Base-by-base conservation (phyloP, 2,797 vertebrate species). In the Phoeniculus purpureus region DNA sequence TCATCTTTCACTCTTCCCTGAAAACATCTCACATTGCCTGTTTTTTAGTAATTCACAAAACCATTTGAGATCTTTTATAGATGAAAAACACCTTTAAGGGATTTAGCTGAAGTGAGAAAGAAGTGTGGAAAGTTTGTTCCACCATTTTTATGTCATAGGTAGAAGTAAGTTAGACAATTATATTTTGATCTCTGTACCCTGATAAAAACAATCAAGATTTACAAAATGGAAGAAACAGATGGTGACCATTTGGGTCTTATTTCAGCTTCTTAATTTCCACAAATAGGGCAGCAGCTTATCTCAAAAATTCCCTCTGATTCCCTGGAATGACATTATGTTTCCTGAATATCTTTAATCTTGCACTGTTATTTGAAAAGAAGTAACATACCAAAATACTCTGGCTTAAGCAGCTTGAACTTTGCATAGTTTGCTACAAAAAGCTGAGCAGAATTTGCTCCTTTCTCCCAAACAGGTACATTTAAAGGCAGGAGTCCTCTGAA, bases 181-280 rank as follows among this genome's bases (percentile, higher is more conserved):
- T 48, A 81, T 56, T 93, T 89, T 90, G n/a, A 85, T 67, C 32
- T 27, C 50, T 81, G 12, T 32, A 58, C 8, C 5, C 14, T 55
- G 48, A 71, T 47, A 54, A 71, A 75, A 93, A 54, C 15, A 84
- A 94, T 52, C 74, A 74, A 89, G 56, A 83, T 45, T 65, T 62
- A 83, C 15, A 83, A 70, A 94, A 90, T 19, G 5, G 61, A 43
- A 85, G 50, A 76, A 70, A 14, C 12, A 68, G 11, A 26, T n/a
- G 37, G 19, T 18, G 54, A 15, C 19, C 55, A 9, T 45, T 58
- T 61, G 6, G 51, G 32, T 80, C 85, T 83, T 75, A 75, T 27
- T 83, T 73, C 83, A 64, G 23, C 7, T 64, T 58, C 75, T 11
- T 68, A 66, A 70, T 70, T 93, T 75, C 59, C 81, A 90, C 11